Percentiles rank a stretch among this genome's conserved stretches.
Evolutionary conservation across 2,797 vertebrate genomes (phyloP).

Genomic region (Rhynchonycteris naso): DNA sequence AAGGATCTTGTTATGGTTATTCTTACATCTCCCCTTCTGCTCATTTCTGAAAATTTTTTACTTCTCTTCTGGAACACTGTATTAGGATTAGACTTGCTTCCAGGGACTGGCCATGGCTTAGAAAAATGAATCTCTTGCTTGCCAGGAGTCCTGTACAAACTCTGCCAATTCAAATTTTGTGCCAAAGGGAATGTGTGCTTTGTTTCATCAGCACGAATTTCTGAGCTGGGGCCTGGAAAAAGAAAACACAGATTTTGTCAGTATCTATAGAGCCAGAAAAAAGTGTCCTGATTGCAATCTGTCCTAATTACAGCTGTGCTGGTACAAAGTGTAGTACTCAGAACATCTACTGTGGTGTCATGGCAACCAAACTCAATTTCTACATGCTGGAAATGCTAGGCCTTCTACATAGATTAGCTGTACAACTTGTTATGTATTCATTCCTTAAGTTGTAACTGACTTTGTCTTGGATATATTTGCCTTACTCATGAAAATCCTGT

Average conservation of each 20-base stretch:
- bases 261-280: constrained; percentile 7
- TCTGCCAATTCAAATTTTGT: background rate
- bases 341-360: constrained; percentile 3
- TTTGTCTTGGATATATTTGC: constrained; percentile 59
- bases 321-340: background rate
- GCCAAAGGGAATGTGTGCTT: constrained; percentile 52
- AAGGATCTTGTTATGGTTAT: constrained; percentile 57
- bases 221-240: constrained; percentile 37
- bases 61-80: constrained; percentile 50
- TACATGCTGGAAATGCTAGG: constrained; percentile 2
- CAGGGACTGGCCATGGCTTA: constrained; percentile 46
- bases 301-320: constrained; percentile 57
- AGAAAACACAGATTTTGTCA: constrained; percentile 63
- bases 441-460: background rate
- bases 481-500: constrained; percentile 42
- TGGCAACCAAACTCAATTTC: constrained; percentile 36
- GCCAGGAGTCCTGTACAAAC: constrained; percentile 31
- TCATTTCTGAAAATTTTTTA: constrained; percentile 56
- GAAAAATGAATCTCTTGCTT: constrained; percentile 65
- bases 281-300: constrained; percentile 49
- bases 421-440: background rate
- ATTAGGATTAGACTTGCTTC: constrained; percentile 57
- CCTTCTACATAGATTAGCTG: background rate
- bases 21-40: constrained; percentile 49
- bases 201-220: constrained; percentile 66